Evolutionary conservation across 2,888 invertebrate species (phyloP), one percentile per base, ranked within the genome.

Genomic region (Agonopterix arenella): DNA sequence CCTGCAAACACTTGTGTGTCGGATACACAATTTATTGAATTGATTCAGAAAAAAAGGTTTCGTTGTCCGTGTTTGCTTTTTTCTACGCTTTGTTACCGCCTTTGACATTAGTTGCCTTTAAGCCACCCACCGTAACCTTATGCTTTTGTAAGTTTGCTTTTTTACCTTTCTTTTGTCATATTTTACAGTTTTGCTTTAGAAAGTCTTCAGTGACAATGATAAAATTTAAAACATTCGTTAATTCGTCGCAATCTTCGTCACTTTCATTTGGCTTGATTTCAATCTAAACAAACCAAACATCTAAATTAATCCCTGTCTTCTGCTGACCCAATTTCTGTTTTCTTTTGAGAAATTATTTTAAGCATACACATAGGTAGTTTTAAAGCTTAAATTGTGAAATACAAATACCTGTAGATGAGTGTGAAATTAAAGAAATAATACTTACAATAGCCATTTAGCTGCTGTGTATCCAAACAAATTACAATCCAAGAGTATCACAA

Each of bases 401-500:
- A 5, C 7, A 7, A 28, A 28, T 28, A 28, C 28, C 28, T 28
- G 28, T 28, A 28, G 28, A 28, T 28, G 28, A 28, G 28, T 28
- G 28, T 28, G 28, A 28, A 28, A 28, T 28, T 28, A 28, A 28
- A 28, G 5, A 28, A 28, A 28, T 5, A 28, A 7, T 46, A 86
- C 86, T 86, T 69, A 86, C 86, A 70, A 66, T 72, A 59, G 73
- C 79, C 83, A 84, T 84, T 75, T 68, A 77, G 73, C 61, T 69
- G 73, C 61, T 66, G 62, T 55, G 61, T 76, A 77, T 80, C 83
- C 81, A 73, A 81, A 68, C 28, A 28, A 62, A 66, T 64, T 71
- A 76, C 75, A 85, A 84, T 85, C 84, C 85, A 79, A 76, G 71
- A 73, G 70, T 62, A 63, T 65, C 83, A 84, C 83, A 73, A 70